Base-by-base conservation (phyloP, 2,797 vertebrate species). In the Petrocephalus schoutedeni region DNA sequence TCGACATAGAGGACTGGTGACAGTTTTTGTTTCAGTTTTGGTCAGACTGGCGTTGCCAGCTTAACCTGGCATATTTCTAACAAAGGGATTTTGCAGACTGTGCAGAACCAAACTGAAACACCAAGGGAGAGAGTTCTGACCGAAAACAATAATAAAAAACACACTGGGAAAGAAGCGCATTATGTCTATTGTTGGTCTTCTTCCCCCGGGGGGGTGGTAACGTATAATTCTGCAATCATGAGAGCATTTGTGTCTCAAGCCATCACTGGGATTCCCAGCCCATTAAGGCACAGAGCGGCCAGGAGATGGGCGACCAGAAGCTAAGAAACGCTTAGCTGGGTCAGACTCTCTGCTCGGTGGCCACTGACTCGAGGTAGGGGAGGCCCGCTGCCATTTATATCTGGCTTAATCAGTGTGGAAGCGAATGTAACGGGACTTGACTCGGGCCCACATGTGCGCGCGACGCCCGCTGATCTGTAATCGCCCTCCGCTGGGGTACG, bases 391-490 rank as follows among this genome's bases (percentile, higher is more conserved):
- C 93, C 91, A 91, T 95, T 95, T 93, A 93, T 94, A 64, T 95
- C 92, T 85, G 83, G 89, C 90, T 95, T 95, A 95, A 96, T 95
- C 90, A 90, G 93, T 88, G 92, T 90, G 85, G 77, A 54, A 82
- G 49, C 80, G 23, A 41, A 58, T 58, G 89, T 95, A 93, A 95
- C 91, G 89, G 93, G 94, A 92, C 93, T 92, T 96, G 95, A 95
- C 95, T 96, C 94, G 94, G 93, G 93, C 94, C 94, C 93, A 92
- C 92, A 89, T 92, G 94, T 93, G 95, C 94, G 95, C 96, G 95
- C 95, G 95, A 93, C 90, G 92, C 91, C 92, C 92, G 92, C 93
- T 96, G 95, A 96, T 96, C 95, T 96, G 95, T 95, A 91, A 95
- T 93, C 93, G 88, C 67, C 91, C 93, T 94, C 94, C 92, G 61